Evolutionary conservation across 2,888 invertebrate genomes (phyloP), one percentile per base, ranked within the genome.

Genomic region (Hyposoter dolosus): DNA sequence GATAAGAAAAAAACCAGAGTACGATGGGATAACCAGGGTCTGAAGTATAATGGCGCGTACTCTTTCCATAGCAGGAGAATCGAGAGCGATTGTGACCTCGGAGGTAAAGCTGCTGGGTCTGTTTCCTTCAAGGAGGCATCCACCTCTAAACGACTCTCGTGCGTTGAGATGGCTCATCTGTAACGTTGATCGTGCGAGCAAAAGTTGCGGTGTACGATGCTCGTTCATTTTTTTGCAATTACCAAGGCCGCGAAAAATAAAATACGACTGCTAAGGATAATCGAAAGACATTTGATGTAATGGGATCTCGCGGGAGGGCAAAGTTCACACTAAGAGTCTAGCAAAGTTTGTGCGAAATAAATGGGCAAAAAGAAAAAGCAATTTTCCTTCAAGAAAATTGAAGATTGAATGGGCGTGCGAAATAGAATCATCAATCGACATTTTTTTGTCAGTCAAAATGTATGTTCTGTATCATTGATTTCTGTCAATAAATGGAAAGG

Each of bases 11-110:
- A 60, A 47, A 45, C 56, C 12, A 40, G 40, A 69, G 74, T 66
- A 84, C 90, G 89, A 89, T 92, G 93, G 89, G 92, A 92, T 90
- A 92, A 88, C 89, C 91, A 89, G 90, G 92, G 93, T 92, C 92
- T 93, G 92, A 90, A 92, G 90, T 90, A 91, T 92, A 92, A 92
- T 92, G 92, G 92, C 86, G 84, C 87, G 35, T 35, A 79, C 82
- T 84, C 84, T 66, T 35, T 56, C 71, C 72, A 35, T 5, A 65
- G 74, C 72, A 68, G 56, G 72, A 65, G 72, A 32, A 65, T 72
- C 28, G 43, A 50, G 53, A 65, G 53, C 43, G 63, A 47, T 63
- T 72, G 12, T 19, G 74, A 66, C 19, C 74, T 53, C 45, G 60
- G 0, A 15, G 28, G 32, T 71, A 9, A 40, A 28, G 63, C 19